A percentile compares a stretch with the other conserved stretches of the same genome.
phyloP scores from a whole-genome alignment of 2,113 vertebrate genomes.

The Sinocyclocheilus maitianheensis region DNA sequence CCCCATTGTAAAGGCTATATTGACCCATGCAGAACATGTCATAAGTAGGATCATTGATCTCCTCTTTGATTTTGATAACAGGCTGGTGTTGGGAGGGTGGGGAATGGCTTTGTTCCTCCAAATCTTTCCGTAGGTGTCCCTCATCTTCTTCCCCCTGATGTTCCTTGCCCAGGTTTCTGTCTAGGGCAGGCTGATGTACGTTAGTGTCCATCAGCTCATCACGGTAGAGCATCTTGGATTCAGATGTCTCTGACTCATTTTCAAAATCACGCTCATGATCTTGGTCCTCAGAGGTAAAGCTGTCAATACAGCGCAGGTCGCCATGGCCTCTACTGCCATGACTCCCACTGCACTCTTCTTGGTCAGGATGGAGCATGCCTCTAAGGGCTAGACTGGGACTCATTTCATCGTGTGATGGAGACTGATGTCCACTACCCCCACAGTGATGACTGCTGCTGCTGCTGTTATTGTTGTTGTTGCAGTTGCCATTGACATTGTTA shows the following conservation, averaged over 20 bases:
- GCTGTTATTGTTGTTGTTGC: constrained; percentile 85
- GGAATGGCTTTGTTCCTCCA: constrained; percentile 84
- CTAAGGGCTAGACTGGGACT: constrained; percentile 90
- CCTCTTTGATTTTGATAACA: constrained; percentile 94
- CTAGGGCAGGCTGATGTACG: constrained; percentile 66
- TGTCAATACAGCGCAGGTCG: constrained; percentile 90
- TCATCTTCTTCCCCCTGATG: constrained; percentile 64
- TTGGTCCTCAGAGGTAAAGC: constrained; percentile 97
- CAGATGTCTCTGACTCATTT: constrained; percentile 95
- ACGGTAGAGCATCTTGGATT: constrained; percentile 87
- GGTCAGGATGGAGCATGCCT: constrained; percentile 86
- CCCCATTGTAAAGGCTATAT: constrained; percentile 94
- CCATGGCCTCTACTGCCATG: constrained; percentile 72
- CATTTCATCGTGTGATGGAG: constrained; percentile 95
- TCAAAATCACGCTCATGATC: constrained; percentile 97
- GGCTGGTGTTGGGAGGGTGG: constrained; percentile 83
- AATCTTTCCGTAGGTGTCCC: constrained; percentile 75
- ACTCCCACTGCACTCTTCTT: constrained; percentile 79
- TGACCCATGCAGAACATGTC: constrained; percentile 99
- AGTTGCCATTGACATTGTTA: constrained; percentile 80
- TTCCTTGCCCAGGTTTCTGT: constrained; percentile 66
- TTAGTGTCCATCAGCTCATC: constrained; percentile 91
- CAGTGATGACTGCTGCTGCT: constrained; percentile 85
- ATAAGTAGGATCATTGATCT: constrained; percentile 94
- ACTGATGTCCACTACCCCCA: constrained; percentile 87